phyloP scores from a whole-genome alignment of 2,888 invertebrate genomes.

The Plemyria rubiginata region DNA sequence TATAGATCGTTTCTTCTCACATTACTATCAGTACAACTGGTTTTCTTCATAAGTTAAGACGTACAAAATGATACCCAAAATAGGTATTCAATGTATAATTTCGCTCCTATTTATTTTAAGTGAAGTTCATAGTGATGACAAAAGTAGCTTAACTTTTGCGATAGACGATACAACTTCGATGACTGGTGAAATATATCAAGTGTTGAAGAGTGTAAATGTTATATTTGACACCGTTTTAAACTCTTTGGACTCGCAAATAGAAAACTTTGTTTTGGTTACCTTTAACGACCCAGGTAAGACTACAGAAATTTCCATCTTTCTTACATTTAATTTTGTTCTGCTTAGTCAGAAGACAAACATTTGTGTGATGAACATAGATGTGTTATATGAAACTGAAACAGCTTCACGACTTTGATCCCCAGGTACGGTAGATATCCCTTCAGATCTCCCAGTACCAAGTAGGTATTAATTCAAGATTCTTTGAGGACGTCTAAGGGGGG shows the following conservation, averaged over 20 bases:
- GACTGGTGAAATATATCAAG: constrained; percentile 57
- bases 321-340: too few relatives aligned
- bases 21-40: not conserved
- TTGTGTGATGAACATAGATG: too few relatives aligned
- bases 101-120: not conserved
- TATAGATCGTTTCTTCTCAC: not conserved
- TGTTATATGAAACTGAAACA: too few relatives aligned
- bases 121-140: constrained; percentile 32
- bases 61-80: constrained; percentile 17
- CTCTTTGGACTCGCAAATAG: constrained; percentile 57
- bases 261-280: constrained; percentile 66
- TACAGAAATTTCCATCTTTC: too few relatives aligned
- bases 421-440: too few relatives aligned
- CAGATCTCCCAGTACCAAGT: too few relatives aligned
- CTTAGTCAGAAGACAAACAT: too few relatives aligned
- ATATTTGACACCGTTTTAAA: constrained; percentile 63
- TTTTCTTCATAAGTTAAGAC: not conserved
- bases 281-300: constrained; percentile 61
- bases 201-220: constrained; percentile 50
- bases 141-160: constrained; percentile 64
- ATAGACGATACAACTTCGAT: constrained; percentile 70
- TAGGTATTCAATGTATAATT: not conserved
- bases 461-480: too few relatives aligned
- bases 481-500: too few relatives aligned
- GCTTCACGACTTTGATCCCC: too few relatives aligned